A percentile compares a stretch with the other conserved stretches of the same genome.
Evolutionary conservation across 2,797 vertebrate genomes (phyloP).

Genomic region (Bovichtus variegatus): DNA sequence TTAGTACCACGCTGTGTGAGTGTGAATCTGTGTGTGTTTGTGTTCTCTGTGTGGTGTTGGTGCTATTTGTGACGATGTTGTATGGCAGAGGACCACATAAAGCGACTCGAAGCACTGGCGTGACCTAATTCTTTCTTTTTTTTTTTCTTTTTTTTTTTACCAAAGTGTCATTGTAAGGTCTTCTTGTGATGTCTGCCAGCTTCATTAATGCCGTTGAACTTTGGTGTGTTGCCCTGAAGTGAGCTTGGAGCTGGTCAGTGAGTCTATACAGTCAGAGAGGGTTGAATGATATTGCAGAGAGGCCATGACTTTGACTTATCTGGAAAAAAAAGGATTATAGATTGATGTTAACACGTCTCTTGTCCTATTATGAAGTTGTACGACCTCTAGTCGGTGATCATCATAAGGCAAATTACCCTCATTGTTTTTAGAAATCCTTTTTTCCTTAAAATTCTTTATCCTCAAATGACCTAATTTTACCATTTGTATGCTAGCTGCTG

Average conservation of each 20-base stretch:
- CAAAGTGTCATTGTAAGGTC: conserved; percentile 47
- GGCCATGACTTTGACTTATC: conserved; percentile 51
- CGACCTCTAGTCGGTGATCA: conserved; percentile 8
- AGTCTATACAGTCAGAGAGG: conserved; percentile 21
- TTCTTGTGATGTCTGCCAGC: conserved; percentile 38
- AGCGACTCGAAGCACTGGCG: conserved; percentile 59
- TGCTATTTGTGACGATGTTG: conserved; percentile 53
- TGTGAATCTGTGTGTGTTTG: conserved; percentile 43
- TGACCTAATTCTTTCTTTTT: conserved; percentile 55
- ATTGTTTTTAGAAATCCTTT: neutral
- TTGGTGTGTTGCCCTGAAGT: conserved; percentile 49
- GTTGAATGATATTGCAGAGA: conserved; percentile 38
- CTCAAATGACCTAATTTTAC: conserved; percentile 38
- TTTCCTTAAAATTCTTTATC: conserved; percentile 5
- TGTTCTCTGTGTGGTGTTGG: conserved; percentile 46
- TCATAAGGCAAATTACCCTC: conserved; percentile 21
- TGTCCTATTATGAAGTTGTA: conserved; percentile 9
- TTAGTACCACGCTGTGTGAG: conserved; percentile 30
- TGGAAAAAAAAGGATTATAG: conserved; percentile 30
- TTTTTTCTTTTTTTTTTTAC: conserved; percentile 27
- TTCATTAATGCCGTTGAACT: conserved; percentile 45
- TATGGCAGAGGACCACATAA: conserved; percentile 47
- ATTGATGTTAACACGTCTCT: conserved; percentile 34
- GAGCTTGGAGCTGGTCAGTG: conserved; percentile 28
- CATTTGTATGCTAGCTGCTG: neutral